Conservation (phyloP, 2,113 vertebrate species). For the Gavialis gangeticus region DNA sequence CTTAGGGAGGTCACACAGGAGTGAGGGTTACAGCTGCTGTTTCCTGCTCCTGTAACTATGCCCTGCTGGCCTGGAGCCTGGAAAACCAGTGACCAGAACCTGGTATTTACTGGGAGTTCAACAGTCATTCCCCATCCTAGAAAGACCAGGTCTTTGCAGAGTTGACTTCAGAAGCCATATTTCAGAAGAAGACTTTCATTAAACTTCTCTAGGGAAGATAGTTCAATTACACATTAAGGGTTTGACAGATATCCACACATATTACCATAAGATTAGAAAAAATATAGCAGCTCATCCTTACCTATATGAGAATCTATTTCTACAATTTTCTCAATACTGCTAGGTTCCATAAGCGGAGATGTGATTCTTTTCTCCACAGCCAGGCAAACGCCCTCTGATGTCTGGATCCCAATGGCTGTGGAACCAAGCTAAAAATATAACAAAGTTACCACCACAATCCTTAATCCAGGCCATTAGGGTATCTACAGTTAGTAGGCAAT, state of each 20-base stretch:
- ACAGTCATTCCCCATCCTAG: fast-evolving
- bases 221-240: too few relatives aligned
- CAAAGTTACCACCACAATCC: neutral
- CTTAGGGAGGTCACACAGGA: slow-evolving; percentile 32
- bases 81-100: slow-evolving; percentile 14
- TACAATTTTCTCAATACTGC: slow-evolving; percentile 99
- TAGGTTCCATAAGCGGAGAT: slow-evolving; percentile 97
- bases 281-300: slow-evolving; percentile 52
- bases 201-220: neutral
- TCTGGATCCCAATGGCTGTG: slow-evolving; percentile 98
- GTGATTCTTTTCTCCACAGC: slow-evolving; percentile 99
- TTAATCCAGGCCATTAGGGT: fast-evolving
- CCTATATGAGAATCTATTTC: slow-evolving; percentile 98
- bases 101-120: neutral
- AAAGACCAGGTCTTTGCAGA: neutral
- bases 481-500: neutral
- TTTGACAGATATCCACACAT: neutral
- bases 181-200: neutral
- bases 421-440: slow-evolving; percentile 89
- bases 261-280: neutral
- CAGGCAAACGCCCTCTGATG: slow-evolving; percentile 94
- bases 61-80: slow-evolving; percentile 45
- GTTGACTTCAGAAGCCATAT: neutral
- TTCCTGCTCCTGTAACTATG: slow-evolving; percentile 17
- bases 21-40: slow-evolving; percentile 45